Percentiles rank a stretch among this genome's conserved stretches.
Evolutionary conservation across 2,113 vertebrate genomes (phyloP).

Genomic region (Galeopterus variegatus): DNA sequence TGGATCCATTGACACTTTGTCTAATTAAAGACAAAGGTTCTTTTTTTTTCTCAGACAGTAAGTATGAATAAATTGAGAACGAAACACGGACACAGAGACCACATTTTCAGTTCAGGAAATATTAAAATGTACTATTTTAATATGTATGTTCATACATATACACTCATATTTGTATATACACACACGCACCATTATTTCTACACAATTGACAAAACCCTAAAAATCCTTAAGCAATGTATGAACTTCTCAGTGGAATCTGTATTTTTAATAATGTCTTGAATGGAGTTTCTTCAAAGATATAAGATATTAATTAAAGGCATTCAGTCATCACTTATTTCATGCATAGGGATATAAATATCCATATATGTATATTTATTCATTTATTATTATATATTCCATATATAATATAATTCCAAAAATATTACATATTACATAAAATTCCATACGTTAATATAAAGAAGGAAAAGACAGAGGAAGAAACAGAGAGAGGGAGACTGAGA

Average conservation of each 20-base stretch:
- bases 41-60: background rate
- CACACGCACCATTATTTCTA: background rate
- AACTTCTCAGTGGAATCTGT: background rate
- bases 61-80: background rate
- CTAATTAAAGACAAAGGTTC: background rate
- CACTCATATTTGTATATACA: background rate
- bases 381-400: background rate
- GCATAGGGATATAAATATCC: background rate
- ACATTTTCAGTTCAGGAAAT: background rate
- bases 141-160: background rate
- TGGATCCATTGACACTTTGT: background rate
- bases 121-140: background rate
- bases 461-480: background rate
- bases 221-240: background rate
- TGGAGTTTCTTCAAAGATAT: background rate
- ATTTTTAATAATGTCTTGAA: background rate
- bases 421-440: background rate
- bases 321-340: background rate
- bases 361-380: background rate
- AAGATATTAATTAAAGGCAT: background rate
- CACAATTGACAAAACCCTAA: fast-evolving
- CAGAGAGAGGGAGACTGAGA: background rate
- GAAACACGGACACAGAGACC: background rate
- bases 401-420: background rate
- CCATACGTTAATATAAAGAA: background rate